Percentiles rank a stretch among this genome's conserved stretches.
Evolutionary conservation across 2,113 vertebrate species (phyloP).

Genomic region (Drymodes brunneopygia): DNA sequence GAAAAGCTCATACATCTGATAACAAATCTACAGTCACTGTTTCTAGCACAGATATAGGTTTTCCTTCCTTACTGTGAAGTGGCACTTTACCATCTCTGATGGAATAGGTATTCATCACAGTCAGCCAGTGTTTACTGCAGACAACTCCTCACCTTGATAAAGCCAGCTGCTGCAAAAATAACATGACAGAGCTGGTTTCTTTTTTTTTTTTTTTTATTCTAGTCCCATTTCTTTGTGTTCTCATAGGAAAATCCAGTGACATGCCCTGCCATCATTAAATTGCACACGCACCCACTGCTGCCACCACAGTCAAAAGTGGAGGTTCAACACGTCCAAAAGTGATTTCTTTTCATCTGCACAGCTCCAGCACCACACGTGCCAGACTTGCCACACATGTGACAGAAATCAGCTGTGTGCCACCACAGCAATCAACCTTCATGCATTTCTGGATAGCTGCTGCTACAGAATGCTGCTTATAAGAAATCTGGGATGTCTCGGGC

Average conservation of each 20-base stretch:
- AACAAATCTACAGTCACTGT: neutral
- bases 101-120: neutral
- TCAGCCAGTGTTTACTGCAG: neutral
- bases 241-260: neutral
- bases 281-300: neutral
- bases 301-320: neutral
- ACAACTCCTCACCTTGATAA: neutral
- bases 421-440: neutral
- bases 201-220: neutral
- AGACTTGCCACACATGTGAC: neutral
- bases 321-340: neutral
- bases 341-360: neutral
- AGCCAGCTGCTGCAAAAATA: neutral
- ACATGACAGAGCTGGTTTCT: rapidly evolving
- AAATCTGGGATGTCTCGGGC: neutral
- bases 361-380: neutral
- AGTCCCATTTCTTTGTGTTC: neutral
- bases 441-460: neutral
- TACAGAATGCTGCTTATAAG: neutral
- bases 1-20: neutral
- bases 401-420: neutral
- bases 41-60: neutral
- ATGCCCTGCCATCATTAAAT: neutral
- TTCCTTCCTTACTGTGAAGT: neutral
- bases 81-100: neutral